Conservation (phyloP, 2,113 vertebrate genomes). For the Hystrix brachyura region DNA sequence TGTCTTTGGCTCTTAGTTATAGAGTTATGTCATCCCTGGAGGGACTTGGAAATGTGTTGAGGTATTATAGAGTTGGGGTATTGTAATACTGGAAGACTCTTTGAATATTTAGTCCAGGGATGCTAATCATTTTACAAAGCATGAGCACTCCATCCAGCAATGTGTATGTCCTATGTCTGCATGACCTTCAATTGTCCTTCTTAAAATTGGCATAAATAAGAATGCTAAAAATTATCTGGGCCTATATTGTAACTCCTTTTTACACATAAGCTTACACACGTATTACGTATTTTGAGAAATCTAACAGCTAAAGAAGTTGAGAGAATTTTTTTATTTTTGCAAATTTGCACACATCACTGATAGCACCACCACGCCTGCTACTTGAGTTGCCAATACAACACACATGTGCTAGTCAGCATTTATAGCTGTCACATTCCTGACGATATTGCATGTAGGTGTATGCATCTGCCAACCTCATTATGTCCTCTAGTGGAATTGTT, state of each 20-base stretch:
- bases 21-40: not conserved
- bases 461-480: not conserved
- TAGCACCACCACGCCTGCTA: not conserved
- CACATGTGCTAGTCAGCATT: not conserved
- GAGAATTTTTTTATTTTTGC: constrained; percentile 25
- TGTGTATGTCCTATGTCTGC: not conserved
- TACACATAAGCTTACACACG: not conserved
- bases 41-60: not conserved
- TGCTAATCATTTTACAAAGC: not conserved
- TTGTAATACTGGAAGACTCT: not conserved
- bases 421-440: not conserved
- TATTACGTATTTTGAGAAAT: not conserved
- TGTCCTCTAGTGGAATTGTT: not conserved
- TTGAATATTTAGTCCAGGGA: not conserved
- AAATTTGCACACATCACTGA: not conserved
- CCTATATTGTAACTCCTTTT: not conserved
- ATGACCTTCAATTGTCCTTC: constrained; percentile 42
- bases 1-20: not conserved
- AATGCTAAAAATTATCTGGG: not conserved
- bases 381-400: not conserved
- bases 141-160: not conserved
- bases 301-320: not conserved
- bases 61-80: not conserved
- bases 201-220: not conserved
- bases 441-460: too few species aligned